These are phyloP conservation scores for Myiagra hebetior DNA, from an alignment of 2,113 vertebrate genomes.

Conservation along the genomic window DNA sequence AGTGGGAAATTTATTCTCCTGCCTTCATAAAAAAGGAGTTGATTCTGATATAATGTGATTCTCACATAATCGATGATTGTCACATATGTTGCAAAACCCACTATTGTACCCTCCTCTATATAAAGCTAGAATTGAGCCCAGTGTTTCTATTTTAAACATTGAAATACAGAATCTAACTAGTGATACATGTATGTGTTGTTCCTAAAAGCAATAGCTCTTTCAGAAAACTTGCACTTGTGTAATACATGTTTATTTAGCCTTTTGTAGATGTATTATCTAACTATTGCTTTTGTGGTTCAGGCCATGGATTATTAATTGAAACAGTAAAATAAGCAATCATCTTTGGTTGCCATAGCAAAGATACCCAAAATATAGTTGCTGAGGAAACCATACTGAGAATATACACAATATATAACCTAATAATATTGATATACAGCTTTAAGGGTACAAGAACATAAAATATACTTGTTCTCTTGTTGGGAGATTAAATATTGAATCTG, in stretches of 20 bases:
- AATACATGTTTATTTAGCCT: conserved; percentile 43
- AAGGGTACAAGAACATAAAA: not conserved
- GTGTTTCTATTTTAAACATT: conserved; percentile 10
- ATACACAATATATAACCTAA: conserved; percentile 43
- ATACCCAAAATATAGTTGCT: conserved; percentile 58
- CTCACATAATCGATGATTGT: not conserved
- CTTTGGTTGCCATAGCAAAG: conserved; percentile 64
- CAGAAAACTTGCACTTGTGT: not conserved
- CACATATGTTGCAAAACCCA: not conserved
- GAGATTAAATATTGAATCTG: not conserved
- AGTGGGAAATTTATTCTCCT: not conserved
- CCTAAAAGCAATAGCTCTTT: not conserved
- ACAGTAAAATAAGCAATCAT: conserved; percentile 56
- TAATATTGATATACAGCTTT: conserved; percentile 39
- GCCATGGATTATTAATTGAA: conserved; percentile 55
- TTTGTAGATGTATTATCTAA: conserved; percentile 16
- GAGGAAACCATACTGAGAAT: conserved; percentile 57
- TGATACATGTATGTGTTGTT: not conserved
- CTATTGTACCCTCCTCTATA: not conserved
- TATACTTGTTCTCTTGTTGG: not conserved
- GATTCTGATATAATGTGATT: not conserved
- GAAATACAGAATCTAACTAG: conserved; percentile 5
- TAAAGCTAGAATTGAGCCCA: not conserved
- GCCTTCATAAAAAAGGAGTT: not conserved
- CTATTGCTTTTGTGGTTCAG: conserved; percentile 13